A percentile compares a stretch with the other conserved stretches of the same genome.
Conservation (phyloP, 2,113 vertebrate genomes). For the Pachyramphus minor region DNA sequence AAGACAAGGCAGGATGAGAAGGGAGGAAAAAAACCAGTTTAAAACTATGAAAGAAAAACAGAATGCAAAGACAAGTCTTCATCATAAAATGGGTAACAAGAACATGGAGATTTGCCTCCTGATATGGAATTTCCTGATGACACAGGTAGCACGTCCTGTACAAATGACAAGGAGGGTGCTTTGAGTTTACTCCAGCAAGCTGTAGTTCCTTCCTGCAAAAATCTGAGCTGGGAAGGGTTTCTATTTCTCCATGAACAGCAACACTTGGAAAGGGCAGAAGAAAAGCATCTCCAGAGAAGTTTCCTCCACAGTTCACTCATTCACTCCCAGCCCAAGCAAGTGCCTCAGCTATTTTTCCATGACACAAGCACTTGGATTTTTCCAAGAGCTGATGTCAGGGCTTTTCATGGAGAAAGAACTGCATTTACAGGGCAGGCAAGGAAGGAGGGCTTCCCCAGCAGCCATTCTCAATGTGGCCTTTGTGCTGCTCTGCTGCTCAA, state of each 20-base stretch:
- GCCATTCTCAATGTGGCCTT: slow-evolving; percentile 74
- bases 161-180: not conserved
- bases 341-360: slow-evolving; percentile 69
- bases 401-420: slow-evolving; percentile 76
- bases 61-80: not conserved
- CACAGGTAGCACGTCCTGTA: not conserved
- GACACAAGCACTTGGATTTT: slow-evolving; percentile 77
- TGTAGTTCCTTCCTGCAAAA: not conserved
- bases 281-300: slow-evolving; percentile 51
- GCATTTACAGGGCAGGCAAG: slow-evolving; percentile 73
- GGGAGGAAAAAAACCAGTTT: not conserved
- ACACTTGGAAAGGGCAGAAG: not conserved
- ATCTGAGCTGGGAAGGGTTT: not conserved
- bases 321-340: slow-evolving; percentile 67
- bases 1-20: not conserved
- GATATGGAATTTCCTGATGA: not conserved
- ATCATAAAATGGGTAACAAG: not conserved
- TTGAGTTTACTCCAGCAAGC: not conserved
- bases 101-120: not conserved
- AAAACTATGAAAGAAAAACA: not conserved
- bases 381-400: slow-evolving; percentile 80
- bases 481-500: slow-evolving; percentile 66
- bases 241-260: not conserved
- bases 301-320: slow-evolving; percentile 54
- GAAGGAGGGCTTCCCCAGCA: slow-evolving; percentile 76